phyloP scores from a whole-genome alignment of 2,113 vertebrate genomes.

The Pseudopipra pipra region DNA sequence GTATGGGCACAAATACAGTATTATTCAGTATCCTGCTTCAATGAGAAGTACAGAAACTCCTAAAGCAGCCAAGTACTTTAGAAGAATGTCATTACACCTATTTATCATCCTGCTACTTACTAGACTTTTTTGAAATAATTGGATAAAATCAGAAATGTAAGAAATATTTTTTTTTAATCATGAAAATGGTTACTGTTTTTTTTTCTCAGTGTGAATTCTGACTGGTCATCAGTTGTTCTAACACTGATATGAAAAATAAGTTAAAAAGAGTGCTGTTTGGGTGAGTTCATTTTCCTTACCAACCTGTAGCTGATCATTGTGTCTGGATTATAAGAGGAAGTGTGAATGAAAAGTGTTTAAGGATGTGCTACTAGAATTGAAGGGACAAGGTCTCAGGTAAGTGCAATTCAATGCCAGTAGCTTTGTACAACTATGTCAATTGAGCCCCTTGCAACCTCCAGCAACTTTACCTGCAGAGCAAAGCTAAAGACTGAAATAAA shows the following conservation, averaged over 20 bases:
- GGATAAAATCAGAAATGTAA: neutral
- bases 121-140: neutral
- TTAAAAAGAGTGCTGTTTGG: neutral
- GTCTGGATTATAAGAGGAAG: neutral
- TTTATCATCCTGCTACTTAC: neutral
- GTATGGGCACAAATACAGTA: neutral
- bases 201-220: neutral
- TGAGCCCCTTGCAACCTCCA: neutral
- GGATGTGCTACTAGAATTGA: neutral
- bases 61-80: neutral
- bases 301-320: neutral
- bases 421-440: rapidly evolving
- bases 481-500: neutral
- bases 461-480: neutral
- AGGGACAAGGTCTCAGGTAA: neutral
- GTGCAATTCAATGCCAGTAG: neutral
- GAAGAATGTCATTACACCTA: neutral
- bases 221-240: neutral
- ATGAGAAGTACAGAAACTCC: neutral
- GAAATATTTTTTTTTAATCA: neutral
- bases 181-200: neutral
- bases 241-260: neutral
- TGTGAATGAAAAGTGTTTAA: neutral
- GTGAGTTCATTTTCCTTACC: neutral
- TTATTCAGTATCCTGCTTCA: neutral